These are phyloP conservation scores for Protula sp. DNA, from an alignment of 2,888 invertebrate genomes.

Conservation along the genomic window DNA sequence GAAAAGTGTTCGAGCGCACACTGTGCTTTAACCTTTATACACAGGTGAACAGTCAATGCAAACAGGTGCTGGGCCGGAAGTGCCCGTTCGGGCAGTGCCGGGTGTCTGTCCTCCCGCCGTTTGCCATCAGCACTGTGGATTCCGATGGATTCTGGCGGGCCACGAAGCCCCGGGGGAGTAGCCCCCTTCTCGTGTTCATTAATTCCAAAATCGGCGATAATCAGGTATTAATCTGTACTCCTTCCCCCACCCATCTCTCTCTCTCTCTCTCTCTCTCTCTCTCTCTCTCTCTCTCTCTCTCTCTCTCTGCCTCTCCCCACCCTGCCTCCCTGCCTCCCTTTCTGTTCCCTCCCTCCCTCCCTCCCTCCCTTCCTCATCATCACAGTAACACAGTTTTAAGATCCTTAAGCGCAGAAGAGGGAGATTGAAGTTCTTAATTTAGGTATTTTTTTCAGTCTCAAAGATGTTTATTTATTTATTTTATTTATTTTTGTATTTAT, in stretches of 20 bases:
- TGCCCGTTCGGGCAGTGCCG: constrained; percentile 85
- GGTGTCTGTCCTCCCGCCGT: constrained; percentile 90
- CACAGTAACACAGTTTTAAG: too few relatives aligned
- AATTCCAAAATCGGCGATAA: constrained; percentile 98
- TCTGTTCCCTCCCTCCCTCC: too few relatives aligned
- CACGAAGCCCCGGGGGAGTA: constrained; percentile 63
- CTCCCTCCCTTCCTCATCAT: too few relatives aligned
- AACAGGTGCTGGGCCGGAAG: constrained; percentile 50
- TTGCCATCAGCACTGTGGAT: constrained; percentile 79
- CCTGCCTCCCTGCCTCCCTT: too few relatives aligned
- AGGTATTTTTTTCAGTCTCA: too few relatives aligned
- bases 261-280: constrained; percentile 11
- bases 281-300: constrained; percentile 14
- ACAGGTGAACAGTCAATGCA: constrained; percentile 65
- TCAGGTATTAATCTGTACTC: constrained; percentile 61
- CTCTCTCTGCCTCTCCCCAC: background rate
- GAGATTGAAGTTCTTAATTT: too few relatives aligned
- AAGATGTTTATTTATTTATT: too few relatives aligned
- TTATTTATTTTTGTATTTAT: too few relatives aligned
- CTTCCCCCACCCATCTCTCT: too few relatives aligned
- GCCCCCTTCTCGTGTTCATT: constrained; percentile 90
- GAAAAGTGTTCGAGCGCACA: too few relatives aligned
- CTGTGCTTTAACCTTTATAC: too few relatives aligned
- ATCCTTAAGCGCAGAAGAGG: too few relatives aligned
- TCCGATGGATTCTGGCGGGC: constrained; percentile 89